phyloP scores from a whole-genome alignment of 2,113 vertebrate genomes.

The Fregetta grallaria region DNA sequence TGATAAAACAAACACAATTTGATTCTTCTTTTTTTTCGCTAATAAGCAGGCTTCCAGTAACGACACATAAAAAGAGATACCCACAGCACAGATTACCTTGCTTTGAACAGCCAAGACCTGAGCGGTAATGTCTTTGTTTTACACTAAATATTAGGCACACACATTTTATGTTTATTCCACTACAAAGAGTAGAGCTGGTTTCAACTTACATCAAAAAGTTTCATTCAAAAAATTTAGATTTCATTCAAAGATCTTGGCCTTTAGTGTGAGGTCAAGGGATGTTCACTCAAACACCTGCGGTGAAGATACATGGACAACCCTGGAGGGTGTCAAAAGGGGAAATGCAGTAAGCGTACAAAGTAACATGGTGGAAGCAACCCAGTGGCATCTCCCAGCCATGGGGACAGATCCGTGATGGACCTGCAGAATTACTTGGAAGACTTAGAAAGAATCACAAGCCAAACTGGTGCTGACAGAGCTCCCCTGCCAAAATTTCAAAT shows the following conservation, averaged over 20 bases:
- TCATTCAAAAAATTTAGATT: neutral
- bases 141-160: neutral
- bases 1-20: neutral
- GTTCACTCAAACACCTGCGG: neutral
- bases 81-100: neutral
- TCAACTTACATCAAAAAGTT: neutral
- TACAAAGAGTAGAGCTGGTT: neutral
- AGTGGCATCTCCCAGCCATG: neutral
- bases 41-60: neutral
- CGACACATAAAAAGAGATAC: neutral
- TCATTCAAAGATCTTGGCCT: neutral
- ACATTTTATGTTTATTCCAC: neutral
- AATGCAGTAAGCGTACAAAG: neutral
- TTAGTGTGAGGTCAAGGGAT: neutral
- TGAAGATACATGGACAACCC: neutral
- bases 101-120: neutral
- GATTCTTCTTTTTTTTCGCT: neutral
- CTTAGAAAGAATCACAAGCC: neutral
- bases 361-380: neutral
- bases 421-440: neutral
- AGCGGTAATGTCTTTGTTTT: neutral
- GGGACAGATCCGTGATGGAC: rapidly evolving
- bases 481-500: neutral
- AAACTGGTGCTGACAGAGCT: neutral
- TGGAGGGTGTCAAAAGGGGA: neutral